These are phyloP conservation scores for Acanthurus lineatus DNA, from an alignment of 2,797 vertebrate genomes.

Conservation along the genomic window DNA sequence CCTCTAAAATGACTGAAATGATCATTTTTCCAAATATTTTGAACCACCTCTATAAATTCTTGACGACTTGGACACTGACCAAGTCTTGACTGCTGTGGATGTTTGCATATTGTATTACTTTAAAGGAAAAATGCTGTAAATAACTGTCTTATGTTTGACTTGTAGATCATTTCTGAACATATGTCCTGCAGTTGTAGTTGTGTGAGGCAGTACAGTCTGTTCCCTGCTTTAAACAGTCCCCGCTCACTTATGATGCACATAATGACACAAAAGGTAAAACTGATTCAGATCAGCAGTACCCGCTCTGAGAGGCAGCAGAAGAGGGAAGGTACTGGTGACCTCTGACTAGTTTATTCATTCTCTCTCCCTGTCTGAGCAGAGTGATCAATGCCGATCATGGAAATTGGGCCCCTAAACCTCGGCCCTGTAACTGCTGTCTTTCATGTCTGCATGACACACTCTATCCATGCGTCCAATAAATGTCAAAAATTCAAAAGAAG, in stretches of 20 bases:
- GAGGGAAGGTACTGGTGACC: slow-evolving; percentile 47
- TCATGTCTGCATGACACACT: slow-evolving; percentile 42
- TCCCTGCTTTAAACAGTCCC: slow-evolving; percentile 14
- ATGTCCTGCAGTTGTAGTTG: slow-evolving; percentile 11
- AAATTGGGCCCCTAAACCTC: slow-evolving; percentile 53
- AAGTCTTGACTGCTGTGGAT: no score
- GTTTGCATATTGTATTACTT: no score
- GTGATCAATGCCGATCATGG: slow-evolving; percentile 63
- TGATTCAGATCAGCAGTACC: slow-evolving; percentile 35
- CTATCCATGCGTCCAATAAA: slow-evolving; percentile 52
- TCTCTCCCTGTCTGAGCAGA: slow-evolving; percentile 26
- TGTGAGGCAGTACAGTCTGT: not conserved
- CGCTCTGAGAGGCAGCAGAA: slow-evolving; percentile 22
- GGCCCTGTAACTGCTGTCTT: slow-evolving; percentile 40
- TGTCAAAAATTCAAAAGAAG: slow-evolving; percentile 62
- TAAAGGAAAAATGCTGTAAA: not conserved
- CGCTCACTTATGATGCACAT: slow-evolving; percentile 41
- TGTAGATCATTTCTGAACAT: slow-evolving; percentile 1
- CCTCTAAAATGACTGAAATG: no score
- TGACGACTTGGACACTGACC: no score
- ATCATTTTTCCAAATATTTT: no score
- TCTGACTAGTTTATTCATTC: slow-evolving; percentile 49
- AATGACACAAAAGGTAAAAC: slow-evolving; percentile 38
- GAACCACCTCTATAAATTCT: no score
- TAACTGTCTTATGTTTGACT: not conserved